Evolutionary conservation across 2,113 vertebrate species (phyloP).

Genomic region (Microtus montanus): DNA sequence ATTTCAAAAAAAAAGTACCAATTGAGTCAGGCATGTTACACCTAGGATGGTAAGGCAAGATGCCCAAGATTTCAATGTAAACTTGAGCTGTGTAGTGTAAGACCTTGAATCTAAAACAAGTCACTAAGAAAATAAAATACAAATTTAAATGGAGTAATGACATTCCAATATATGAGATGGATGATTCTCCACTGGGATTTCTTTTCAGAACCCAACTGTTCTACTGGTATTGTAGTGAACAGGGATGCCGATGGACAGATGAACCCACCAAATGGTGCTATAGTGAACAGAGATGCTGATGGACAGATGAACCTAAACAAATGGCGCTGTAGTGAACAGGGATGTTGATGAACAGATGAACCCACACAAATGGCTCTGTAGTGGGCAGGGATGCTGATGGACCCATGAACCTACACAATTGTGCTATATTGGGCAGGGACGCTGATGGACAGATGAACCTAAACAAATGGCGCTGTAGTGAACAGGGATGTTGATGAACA

Average conservation of each 20-base stretch:
- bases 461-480: no score
- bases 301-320: no score
- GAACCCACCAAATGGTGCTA: no score
- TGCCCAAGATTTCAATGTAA: neutral
- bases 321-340: no score
- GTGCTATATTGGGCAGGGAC: no score
- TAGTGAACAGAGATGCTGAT: no score
- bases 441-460: accelerated
- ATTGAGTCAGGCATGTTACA: neutral
- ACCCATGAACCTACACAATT: no score
- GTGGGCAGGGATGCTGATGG: no score
- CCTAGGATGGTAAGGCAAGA: neutral
- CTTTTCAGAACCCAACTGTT: neutral
- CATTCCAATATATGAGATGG: neutral
- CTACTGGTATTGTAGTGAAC: neutral
- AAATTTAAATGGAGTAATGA: neutral
- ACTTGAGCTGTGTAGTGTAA: neutral
- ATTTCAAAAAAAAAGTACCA: neutral
- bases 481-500: no score
- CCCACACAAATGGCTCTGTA: no score
- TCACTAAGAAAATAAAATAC: neutral
- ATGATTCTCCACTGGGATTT: neutral
- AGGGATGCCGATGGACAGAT: neutral
- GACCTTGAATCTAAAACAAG: neutral
- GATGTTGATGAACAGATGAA: no score